Evolutionary conservation across 2,797 vertebrate species (phyloP).

Genomic region (Leptoclinus maculatus): DNA sequence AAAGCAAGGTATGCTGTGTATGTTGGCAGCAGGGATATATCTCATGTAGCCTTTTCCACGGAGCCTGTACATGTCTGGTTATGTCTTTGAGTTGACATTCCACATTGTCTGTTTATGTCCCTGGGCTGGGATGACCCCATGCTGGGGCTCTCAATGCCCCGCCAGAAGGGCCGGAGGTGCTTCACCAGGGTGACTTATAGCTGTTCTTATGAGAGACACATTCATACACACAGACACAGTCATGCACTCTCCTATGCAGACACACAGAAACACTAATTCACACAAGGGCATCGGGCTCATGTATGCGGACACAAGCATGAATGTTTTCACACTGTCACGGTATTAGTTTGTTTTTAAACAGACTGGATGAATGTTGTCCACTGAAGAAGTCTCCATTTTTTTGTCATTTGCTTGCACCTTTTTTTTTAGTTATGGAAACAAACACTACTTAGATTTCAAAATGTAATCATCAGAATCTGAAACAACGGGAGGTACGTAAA

Average conservation of each 20-base stretch:
- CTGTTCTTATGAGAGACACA: slow-evolving; percentile 62
- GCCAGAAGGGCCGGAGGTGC: slow-evolving; percentile 72
- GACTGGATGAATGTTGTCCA: background rate
- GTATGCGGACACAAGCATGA: background rate
- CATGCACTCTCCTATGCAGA: slow-evolving; percentile 31
- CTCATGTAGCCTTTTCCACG: slow-evolving; percentile 20
- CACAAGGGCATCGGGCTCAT: background rate
- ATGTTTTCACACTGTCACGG: background rate
- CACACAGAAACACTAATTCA: slow-evolving; percentile 1
- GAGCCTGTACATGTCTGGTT: slow-evolving; percentile 57
- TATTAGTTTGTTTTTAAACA: background rate
- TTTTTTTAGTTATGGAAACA: slow-evolving; percentile 18
- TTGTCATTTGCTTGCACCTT: background rate
- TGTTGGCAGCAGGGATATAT: background rate
- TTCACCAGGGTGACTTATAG: slow-evolving; percentile 78
- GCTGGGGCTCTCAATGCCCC: slow-evolving; percentile 73
- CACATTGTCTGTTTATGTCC: slow-evolving; percentile 60
- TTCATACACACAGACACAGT: slow-evolving; percentile 31
- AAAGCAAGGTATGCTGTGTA: background rate
- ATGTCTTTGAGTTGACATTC: slow-evolving; percentile 83
- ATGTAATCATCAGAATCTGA: slow-evolving; percentile 36
- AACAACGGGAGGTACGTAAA: slow-evolving; percentile 50
- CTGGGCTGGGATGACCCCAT: slow-evolving; percentile 75
- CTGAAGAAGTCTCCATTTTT: background rate
- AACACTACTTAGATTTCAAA: slow-evolving; percentile 19